Evolutionary conservation across 2,113 vertebrate genomes (phyloP).

Genomic region (Eptatretus burgeri): DNA sequence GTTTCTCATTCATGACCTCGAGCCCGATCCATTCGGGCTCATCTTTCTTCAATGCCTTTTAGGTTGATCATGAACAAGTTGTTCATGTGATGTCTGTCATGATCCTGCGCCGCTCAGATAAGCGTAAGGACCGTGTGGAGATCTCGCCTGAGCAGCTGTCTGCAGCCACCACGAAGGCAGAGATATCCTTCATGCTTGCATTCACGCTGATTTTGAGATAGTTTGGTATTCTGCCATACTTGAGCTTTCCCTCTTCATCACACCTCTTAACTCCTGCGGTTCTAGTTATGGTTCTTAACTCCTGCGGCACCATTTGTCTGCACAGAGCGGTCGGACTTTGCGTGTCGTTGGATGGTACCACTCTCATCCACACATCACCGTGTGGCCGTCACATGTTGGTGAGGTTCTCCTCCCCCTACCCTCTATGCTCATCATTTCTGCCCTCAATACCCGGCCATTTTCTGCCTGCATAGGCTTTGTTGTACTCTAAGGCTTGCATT

Average conservation of each 20-base stretch:
- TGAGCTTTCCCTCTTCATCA: too few relatives aligned
- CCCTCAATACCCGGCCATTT: background rate
- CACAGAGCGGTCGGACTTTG: slow-evolving; percentile 56
- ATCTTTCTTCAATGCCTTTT: background rate
- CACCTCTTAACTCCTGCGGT: background rate
- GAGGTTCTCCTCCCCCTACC: slow-evolving; percentile 12
- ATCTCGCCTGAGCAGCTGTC: slow-evolving; percentile 93
- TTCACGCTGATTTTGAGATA: background rate
- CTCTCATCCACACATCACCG: slow-evolving; percentile 89
- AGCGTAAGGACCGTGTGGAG: slow-evolving; percentile 81
- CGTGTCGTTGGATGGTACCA: slow-evolving; percentile 96
- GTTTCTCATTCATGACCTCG: too few relatives aligned
- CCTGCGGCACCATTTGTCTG: slow-evolving; percentile 37
- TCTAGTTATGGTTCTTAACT: background rate
- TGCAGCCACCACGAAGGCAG: slow-evolving; percentile 70
- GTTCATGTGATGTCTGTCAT: slow-evolving; percentile 88
- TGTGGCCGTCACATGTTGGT: slow-evolving; percentile 86
- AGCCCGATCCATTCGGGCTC: too few relatives aligned
- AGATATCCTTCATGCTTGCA: slow-evolving; percentile 40
- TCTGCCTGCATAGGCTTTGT: background rate
- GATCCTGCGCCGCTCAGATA: slow-evolving; percentile 74
- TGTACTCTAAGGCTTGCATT: too few relatives aligned
- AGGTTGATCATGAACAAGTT: slow-evolving; percentile 35
- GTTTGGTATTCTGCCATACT: too few relatives aligned
- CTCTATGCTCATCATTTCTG: background rate